Conservation (phyloP, 2,113 vertebrate genomes). For the Chroicocephalus ridibundus region DNA sequence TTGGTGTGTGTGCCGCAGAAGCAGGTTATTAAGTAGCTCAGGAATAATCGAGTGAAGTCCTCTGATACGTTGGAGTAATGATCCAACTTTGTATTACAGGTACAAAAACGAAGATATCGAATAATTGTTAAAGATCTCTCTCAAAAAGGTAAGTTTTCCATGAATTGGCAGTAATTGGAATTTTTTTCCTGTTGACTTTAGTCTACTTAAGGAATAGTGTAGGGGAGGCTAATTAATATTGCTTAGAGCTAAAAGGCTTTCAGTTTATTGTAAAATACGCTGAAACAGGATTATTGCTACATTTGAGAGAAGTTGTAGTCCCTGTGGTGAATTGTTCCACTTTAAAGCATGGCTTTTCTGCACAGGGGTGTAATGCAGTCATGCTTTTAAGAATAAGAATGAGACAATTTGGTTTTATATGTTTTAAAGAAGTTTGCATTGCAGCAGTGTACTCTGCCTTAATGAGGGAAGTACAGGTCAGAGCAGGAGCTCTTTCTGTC, state of each 20-base stretch:
- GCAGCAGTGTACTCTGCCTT: not conserved
- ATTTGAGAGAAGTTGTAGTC: not conserved
- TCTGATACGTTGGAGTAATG: not conserved
- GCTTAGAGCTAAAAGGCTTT: not conserved
- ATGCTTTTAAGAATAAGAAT: not conserved
- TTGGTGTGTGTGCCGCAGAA: not conserved
- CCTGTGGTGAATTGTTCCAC: not conserved
- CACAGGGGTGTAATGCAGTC: not conserved
- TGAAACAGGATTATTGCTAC: not conserved
- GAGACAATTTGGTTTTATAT: not conserved
- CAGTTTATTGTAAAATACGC: not conserved
- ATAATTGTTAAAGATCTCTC: constrained; percentile 32
- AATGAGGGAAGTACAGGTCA: not conserved
- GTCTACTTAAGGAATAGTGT: not conserved
- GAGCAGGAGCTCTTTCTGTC: not conserved
- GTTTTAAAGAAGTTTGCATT: not conserved
- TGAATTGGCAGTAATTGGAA: not conserved
- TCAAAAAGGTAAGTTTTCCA: not conserved
- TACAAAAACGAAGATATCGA: not conserved
- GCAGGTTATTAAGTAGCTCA: not conserved
- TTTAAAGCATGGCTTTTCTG: not conserved
- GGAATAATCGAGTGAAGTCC: not conserved
- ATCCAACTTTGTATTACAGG: constrained; percentile 1
- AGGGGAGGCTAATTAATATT: not conserved
- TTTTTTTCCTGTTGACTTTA: not conserved